Percentiles rank a stretch among this genome's conserved stretches.
Conservation (phyloP, 2,888 invertebrate genomes). For the Acanthoscelides obtectus region DNA sequence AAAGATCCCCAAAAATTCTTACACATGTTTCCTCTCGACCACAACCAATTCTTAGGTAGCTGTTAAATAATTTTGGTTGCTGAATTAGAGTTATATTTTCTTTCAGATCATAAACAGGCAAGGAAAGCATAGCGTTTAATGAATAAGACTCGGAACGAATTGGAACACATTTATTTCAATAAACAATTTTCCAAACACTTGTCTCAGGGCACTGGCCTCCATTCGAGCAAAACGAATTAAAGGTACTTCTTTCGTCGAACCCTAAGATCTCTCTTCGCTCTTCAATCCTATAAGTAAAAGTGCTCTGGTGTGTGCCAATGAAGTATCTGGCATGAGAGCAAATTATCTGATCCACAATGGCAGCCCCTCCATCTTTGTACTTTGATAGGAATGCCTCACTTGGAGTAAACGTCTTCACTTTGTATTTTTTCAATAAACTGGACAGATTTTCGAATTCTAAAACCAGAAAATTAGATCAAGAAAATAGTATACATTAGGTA, state of each 20-base stretch:
- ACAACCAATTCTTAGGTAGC: too few species aligned
- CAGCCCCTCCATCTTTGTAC: constrained; percentile 78
- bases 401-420: constrained; percentile 48
- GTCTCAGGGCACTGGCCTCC: constrained; percentile 65
- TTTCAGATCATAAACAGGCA: too few species aligned
- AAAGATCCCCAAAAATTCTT: too few species aligned
- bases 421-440: constrained; percentile 42
- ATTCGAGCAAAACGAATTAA: constrained; percentile 78
- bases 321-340: constrained; percentile 85
- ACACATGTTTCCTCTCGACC: too few species aligned
- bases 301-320: constrained; percentile 90
- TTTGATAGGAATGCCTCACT: constrained; percentile 48
- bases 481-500: background rate
- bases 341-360: constrained; percentile 94
- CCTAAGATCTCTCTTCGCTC: constrained; percentile 96
- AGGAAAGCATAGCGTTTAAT: too few species aligned
- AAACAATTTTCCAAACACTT: constrained; percentile 70
- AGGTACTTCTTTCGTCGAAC: constrained; percentile 74
- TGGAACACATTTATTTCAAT: constrained; percentile 40
- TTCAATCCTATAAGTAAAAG: constrained; percentile 93
- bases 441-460: constrained; percentile 51
- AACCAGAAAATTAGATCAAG: constrained; percentile 12
- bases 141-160: too few species aligned
- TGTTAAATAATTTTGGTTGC: too few species aligned
- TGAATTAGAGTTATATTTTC: too few species aligned